A percentile compares a stretch with the other conserved stretches of the same genome.
These are phyloP conservation scores for Formicarius rufipectus DNA, from an alignment of 2,113 vertebrate species.

Conservation along the genomic window DNA sequence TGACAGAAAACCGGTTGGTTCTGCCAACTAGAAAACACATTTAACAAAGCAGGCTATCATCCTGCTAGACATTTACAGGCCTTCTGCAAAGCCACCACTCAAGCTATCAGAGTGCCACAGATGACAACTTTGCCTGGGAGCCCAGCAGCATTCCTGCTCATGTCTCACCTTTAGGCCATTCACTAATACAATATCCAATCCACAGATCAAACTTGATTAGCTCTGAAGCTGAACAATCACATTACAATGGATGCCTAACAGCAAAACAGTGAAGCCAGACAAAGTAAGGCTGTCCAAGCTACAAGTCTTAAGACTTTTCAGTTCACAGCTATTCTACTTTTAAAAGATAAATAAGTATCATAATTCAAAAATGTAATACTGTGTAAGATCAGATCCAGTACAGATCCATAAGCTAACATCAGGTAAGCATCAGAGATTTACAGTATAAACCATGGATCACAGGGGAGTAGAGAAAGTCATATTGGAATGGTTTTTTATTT, in stretches of 20 bases:
- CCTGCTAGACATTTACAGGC: background rate
- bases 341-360: background rate
- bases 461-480: background rate
- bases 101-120: background rate
- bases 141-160: background rate
- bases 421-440: background rate
- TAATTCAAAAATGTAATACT: background rate
- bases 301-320: background rate
- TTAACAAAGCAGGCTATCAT: background rate
- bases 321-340: background rate
- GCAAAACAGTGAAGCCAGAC: background rate
- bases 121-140: background rate
- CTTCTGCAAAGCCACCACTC: background rate
- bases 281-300: background rate
- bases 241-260: background rate
- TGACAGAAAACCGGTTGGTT: background rate
- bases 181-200: background rate
- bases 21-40: background rate
- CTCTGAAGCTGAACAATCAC: background rate
- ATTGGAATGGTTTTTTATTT: background rate
- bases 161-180: background rate
- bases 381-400: background rate
- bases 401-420: background rate
- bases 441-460: background rate
- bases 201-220: background rate